phyloP scores from a whole-genome alignment of 1,140 invertebrate genomes.

The Saccostrea cuccullata region DNA sequence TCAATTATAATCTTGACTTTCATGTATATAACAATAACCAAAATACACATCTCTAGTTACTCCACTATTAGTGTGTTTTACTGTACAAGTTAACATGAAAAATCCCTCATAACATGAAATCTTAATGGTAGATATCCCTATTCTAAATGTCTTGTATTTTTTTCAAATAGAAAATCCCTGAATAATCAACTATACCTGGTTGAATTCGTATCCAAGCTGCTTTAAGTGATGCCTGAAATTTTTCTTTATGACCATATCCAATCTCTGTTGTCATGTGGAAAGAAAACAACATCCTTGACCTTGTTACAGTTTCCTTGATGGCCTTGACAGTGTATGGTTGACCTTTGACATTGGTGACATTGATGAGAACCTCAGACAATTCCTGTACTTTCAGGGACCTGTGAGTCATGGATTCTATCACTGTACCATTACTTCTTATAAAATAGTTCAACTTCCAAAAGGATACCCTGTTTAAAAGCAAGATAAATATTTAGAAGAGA shows the following conservation, averaged over 20 bases:
- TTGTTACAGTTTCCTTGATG: slow-evolving; percentile 36
- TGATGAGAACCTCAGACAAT: not conserved
- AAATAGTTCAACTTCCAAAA: slow-evolving; percentile 54
- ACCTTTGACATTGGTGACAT: slow-evolving; percentile 20
- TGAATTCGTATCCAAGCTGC: slow-evolving; percentile 37
- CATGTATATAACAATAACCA: too few relatives aligned
- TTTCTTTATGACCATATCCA: slow-evolving; percentile 16
- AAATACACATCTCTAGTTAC: too few relatives aligned
- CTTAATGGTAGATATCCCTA: too few relatives aligned
- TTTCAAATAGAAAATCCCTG: too few relatives aligned
- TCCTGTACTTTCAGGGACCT: slow-evolving; percentile 24
- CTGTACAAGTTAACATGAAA: too few relatives aligned
- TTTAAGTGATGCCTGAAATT: slow-evolving; percentile 40
- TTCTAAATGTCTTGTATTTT: too few relatives aligned
- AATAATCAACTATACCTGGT: not conserved
- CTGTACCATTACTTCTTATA: slow-evolving; percentile 46
- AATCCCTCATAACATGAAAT: too few relatives aligned
- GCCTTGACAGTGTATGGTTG: slow-evolving; percentile 37
- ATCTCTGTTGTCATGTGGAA: slow-evolving; percentile 45
- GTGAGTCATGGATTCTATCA: slow-evolving; percentile 56
- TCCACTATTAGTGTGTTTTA: too few relatives aligned
- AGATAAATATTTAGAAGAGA: not conserved
- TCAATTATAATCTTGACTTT: too few relatives aligned
- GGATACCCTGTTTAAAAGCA: slow-evolving; percentile 42
- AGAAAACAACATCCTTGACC: slow-evolving; percentile 43